A percentile compares a stretch with the other conserved stretches of the same genome.
phyloP scores from a whole-genome alignment of 2,113 vertebrate species.

The Ctenodactylus gundi region DNA sequence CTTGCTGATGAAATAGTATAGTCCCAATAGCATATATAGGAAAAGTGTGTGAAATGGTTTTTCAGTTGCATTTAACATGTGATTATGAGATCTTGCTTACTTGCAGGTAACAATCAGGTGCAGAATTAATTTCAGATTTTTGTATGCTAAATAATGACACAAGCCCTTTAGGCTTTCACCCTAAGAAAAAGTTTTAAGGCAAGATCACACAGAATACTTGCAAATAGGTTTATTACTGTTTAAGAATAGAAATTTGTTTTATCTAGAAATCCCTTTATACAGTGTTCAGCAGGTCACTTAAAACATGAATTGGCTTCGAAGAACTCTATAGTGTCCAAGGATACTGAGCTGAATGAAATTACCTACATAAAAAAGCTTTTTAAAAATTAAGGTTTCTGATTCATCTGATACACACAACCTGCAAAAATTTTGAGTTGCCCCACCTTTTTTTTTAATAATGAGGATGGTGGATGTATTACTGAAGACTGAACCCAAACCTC shows the following conservation, averaged over 20 bases:
- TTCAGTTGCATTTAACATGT: not conserved
- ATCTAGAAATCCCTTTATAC: not conserved
- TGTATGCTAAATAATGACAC: not conserved
- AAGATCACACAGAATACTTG: not conserved
- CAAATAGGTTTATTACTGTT: constrained; percentile 11
- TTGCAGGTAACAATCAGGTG: not conserved
- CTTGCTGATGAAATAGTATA: not conserved
- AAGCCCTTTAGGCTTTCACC: constrained; percentile 7
- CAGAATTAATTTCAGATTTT: not conserved
- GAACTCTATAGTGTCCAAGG: not conserved
- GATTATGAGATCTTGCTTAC: not conserved
- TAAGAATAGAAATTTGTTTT: not conserved
- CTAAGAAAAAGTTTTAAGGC: not conserved
- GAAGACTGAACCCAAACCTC: not conserved
- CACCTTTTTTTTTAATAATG: not conserved
- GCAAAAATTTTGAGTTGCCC: too few relatives aligned
- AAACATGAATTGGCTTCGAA: not conserved
- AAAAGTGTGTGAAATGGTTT: not conserved
- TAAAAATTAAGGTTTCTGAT: too few relatives aligned
- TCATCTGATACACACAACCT: not conserved
- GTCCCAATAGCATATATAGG: not conserved
- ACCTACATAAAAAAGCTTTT: not conserved
- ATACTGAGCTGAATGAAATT: not conserved
- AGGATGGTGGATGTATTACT: not conserved
- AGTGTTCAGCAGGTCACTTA: not conserved